Base-by-base conservation (phyloP, 1,140 invertebrate genomes). In the Liolophura sinensis region DNA sequence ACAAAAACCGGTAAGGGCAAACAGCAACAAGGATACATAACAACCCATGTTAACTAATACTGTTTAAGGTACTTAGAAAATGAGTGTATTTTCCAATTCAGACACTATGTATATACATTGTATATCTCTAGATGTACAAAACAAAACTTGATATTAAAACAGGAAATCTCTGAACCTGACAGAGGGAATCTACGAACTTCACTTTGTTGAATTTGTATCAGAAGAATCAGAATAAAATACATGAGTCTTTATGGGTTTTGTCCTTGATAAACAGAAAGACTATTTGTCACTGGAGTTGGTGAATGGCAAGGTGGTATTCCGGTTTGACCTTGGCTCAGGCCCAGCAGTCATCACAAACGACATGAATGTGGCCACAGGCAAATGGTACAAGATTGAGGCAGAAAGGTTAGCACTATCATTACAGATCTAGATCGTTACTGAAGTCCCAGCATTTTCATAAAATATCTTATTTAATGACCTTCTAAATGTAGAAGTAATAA, bases 251-350 rank as follows among this genome's bases (percentile, higher is more conserved):
- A 5, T 3, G 3, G 3, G 3, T 54, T 54, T 54, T 54, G 12
- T 54, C 12, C 24, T 5, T n/a, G 24, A 7, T 54, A 12, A 20
- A 24, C 78, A 93, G 89, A 91, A 93, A 71, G 97, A 99, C 78
- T 99, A 93, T 80, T 91, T 99, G 88, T 92, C 94, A 14, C 77
- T 98, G n/a, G 90, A 96, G 79, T 87, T 99, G 25, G 89, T 92
- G 79, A 91, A 92, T 78, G 95, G 95, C 11, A 92, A 92, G 79
- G 92, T 94, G 0, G 90, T 93, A 40, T 86, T 97, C 16, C 91
- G 90, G 22, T 89, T 96, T 69, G 92, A 98, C 78, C 87, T 98
- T 52, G 97, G 97, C 20, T 92, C 93, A 69, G 94, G 93, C 22
- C 87, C 91, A 0, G 89, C 91, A 47, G 89, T 95, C 51, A 89